phyloP scores from a whole-genome alignment of 2,888 invertebrate genomes.

The Scaptomyza reducta region DNA sequence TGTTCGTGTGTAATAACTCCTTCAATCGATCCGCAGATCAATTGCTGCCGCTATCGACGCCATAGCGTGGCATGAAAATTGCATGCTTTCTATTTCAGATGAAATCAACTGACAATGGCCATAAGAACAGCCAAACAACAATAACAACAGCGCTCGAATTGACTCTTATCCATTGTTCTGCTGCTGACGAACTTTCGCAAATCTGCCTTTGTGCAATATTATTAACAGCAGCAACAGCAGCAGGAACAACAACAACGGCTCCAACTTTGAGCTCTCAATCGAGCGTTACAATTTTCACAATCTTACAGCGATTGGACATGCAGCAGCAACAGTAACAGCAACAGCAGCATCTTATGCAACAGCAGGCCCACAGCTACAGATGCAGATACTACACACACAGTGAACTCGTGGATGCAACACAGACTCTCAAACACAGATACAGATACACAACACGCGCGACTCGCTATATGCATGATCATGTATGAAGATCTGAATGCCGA shows the following conservation, averaged over 20 bases:
- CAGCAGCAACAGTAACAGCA: slow-evolving; percentile 48
- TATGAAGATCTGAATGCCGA: slow-evolving; percentile 75
- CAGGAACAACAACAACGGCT: slow-evolving; percentile 28
- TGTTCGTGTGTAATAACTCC: slow-evolving; percentile 80
- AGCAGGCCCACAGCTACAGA: slow-evolving; percentile 62
- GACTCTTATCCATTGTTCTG: slow-evolving; percentile 72
- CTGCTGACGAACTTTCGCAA: slow-evolving; percentile 77
- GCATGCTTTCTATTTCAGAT: slow-evolving; percentile 81
- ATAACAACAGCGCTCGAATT: slow-evolving; percentile 53
- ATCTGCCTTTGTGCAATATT: slow-evolving; percentile 76
- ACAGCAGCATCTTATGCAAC: slow-evolving; percentile 53
- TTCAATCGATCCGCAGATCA: slow-evolving; percentile 78
- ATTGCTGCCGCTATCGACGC: slow-evolving; percentile 78
- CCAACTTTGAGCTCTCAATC: slow-evolving; percentile 77
- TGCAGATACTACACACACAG: slow-evolving; percentile 47
- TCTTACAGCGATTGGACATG: slow-evolving; percentile 78
- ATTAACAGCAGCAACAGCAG: slow-evolving; percentile 62
- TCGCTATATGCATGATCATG: slow-evolving; percentile 63
- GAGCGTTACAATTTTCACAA: slow-evolving; percentile 81
- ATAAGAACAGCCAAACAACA: slow-evolving; percentile 51
- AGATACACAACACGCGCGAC: slow-evolving; percentile 48
- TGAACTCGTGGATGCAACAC: slow-evolving; percentile 30
- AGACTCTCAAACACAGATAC: slow-evolving; percentile 30
- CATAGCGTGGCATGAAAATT: slow-evolving; percentile 74
- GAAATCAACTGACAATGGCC: slow-evolving; percentile 78